Evolutionary conservation across 2,888 invertebrate species (phyloP), one percentile per base, ranked within the genome.

Genomic region (Chironomus tentans): DNA sequence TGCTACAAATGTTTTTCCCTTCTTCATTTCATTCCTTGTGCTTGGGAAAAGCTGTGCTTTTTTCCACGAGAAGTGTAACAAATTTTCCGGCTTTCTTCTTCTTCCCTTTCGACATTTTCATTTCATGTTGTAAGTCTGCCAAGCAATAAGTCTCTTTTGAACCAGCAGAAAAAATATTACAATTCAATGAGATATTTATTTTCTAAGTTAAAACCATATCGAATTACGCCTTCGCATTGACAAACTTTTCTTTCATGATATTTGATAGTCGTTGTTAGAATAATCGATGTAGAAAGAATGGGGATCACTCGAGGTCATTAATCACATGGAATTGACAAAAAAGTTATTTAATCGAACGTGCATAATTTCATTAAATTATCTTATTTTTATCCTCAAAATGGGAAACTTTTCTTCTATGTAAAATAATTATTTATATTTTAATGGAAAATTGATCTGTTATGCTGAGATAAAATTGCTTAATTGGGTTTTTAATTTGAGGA

Each of bases 281-380:
- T 15, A 56, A 56, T 15, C 56, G 15, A 2, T 56, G 56, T 56
- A 6, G 56, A 10, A 2, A 38, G 38, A 38, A 38, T 38, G 38
- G 10, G 38, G 10, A 38, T 38, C 38, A 38, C 10, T 38, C 10
- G 18, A 46, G 50, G 72, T 62, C 72, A 72, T 72, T 72, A 72
- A 72, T 72, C 70, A 70, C 56, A 56, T 56, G 70, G 70, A 70
- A 70, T 70, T 70, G 70, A 72, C 72, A 38, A 50, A 61, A 72
- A 72, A 62, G 72, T 28, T 72, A 62, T 56, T 72, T 72, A 56
- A 70, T 70, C 70, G 48, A 70, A 70, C 70, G 50, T 70, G 70
- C n/a, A 21, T 24, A 50, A 50, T 70, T 50, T 56, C 56, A 50
- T 70, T 70, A 22, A 50, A 50, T 70, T 48, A 50, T 22, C 56